phyloP scores from a whole-genome alignment of 2,888 invertebrate genomes.

The Fragum fragum region DNA sequence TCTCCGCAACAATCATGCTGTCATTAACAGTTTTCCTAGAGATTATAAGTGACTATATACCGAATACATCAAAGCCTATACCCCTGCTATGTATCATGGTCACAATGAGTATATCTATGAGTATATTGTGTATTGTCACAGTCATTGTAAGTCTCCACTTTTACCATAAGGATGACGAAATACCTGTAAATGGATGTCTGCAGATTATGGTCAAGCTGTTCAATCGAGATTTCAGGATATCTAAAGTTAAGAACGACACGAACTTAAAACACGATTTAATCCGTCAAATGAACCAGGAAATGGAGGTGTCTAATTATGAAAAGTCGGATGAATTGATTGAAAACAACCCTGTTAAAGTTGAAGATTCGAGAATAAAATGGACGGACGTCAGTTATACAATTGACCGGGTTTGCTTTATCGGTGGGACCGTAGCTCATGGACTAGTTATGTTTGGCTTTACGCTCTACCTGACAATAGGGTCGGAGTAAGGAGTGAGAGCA shows the following conservation, averaged over 20 bases:
- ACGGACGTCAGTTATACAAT: constrained; percentile 25
- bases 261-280: not conserved
- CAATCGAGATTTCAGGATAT: not conserved
- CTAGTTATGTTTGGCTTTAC: not conserved
- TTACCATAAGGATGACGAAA: not conserved
- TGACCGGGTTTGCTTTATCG: constrained; percentile 9
- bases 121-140: not conserved
- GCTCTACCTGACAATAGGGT: not conserved
- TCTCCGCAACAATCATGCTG: constrained; percentile 27
- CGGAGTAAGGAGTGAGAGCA: not conserved
- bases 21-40: constrained; percentile 27
- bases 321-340: not conserved
- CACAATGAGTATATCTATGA: constrained; percentile 2
- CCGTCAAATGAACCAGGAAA: not conserved
- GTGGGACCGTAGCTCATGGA: not conserved
- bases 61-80: constrained; percentile 27
- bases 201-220: not conserved
- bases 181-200: constrained; percentile 5
- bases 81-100: constrained; percentile 27
- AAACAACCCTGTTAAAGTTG: not conserved
- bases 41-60: constrained; percentile 30
- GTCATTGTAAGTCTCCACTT: constrained; percentile 22
- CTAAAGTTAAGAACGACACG: not conserved
- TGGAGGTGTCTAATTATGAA: not conserved
- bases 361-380: not conserved